These are phyloP conservation scores for Anastrepha obliqua DNA, from an alignment of 1,140 invertebrate species.

Conservation along the genomic window DNA sequence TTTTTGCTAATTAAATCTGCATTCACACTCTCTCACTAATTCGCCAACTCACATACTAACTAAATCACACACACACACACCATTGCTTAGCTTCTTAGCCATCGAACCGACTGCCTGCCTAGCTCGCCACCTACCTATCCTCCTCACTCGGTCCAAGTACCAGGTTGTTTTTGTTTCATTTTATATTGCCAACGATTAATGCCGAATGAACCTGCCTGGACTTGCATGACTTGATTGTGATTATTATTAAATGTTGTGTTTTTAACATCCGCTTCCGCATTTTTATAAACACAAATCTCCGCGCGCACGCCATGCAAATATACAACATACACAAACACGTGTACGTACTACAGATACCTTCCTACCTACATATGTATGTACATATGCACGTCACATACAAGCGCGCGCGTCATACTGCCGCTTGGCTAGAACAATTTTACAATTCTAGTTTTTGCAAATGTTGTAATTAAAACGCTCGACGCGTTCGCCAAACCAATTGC, in stretches of 20 bases:
- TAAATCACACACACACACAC: background rate
- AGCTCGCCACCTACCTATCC: too few relatives aligned
- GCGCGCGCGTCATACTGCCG: background rate
- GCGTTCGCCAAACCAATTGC: conserved; percentile 38
- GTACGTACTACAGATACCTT: background rate
- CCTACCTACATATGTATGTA: background rate
- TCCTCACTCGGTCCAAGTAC: conserved; percentile 30
- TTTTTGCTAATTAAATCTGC: conserved; percentile 20
- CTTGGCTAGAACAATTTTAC: conserved; percentile 52
- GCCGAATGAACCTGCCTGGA: conserved; percentile 57
- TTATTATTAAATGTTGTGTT: conserved; percentile 61
- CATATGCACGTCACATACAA: background rate
- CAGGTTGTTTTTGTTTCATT: background rate
- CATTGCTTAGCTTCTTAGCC: background rate
- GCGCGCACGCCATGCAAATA: conserved; percentile 26
- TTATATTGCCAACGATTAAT: conserved; percentile 3
- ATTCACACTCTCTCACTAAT: conserved; percentile 11
- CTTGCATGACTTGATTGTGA: conserved; percentile 70
- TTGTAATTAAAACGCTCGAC: conserved; percentile 51
- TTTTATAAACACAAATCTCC: conserved; percentile 62
- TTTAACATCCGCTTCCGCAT: conserved; percentile 74
- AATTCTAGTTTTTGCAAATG: conserved; percentile 20
- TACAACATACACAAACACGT: background rate
- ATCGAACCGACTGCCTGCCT: background rate
- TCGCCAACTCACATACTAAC: background rate